A percentile compares a stretch with the other conserved stretches of the same genome.
Evolutionary conservation across 2,888 invertebrate species (phyloP).

Genomic region (Sphaerophoria taeniata): DNA sequence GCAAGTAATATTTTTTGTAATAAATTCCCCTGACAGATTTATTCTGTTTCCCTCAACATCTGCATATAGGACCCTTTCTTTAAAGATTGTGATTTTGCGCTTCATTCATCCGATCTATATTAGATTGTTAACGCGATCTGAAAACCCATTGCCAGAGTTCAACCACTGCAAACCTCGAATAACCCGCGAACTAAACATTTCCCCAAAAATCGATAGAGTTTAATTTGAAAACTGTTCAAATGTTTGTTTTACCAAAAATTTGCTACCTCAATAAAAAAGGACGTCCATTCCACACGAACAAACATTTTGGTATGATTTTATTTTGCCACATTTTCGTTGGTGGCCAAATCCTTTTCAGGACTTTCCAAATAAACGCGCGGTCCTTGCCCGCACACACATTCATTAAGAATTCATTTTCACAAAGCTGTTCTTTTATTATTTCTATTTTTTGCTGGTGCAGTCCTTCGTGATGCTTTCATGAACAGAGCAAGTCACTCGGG

Average conservation of each 20-base stretch:
- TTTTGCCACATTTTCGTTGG: neutral
- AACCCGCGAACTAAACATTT: too few relatives aligned
- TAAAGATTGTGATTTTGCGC: too few relatives aligned
- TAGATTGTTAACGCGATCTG: too few relatives aligned
- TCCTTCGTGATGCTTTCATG: neutral
- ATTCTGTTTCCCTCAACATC: too few relatives aligned
- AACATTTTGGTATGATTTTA: conserved; percentile 31
- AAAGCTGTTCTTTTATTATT: conserved; percentile 34
- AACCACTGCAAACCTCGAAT: too few relatives aligned
- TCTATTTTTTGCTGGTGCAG: neutral
- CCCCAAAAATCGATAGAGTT: conserved; percentile 9
- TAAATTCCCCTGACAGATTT: too few relatives aligned
- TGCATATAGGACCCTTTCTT: too few relatives aligned
- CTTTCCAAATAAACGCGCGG: conserved; percentile 26
- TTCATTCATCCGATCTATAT: too few relatives aligned
- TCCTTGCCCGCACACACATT: conserved; percentile 41
- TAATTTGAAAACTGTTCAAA: conserved; percentile 29
- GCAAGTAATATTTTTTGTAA: too few relatives aligned
- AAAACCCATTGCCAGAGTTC: too few relatives aligned
- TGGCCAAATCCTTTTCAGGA: conserved; percentile 42
- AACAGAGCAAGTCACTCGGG: neutral
- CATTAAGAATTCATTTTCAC: conserved; percentile 58
- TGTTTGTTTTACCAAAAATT: conserved; percentile 27
- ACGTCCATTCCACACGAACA: neutral
- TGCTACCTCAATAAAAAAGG: neutral